Evolutionary conservation across 2,113 vertebrate genomes (phyloP).

Genomic region (Taxidea taxus): DNA sequence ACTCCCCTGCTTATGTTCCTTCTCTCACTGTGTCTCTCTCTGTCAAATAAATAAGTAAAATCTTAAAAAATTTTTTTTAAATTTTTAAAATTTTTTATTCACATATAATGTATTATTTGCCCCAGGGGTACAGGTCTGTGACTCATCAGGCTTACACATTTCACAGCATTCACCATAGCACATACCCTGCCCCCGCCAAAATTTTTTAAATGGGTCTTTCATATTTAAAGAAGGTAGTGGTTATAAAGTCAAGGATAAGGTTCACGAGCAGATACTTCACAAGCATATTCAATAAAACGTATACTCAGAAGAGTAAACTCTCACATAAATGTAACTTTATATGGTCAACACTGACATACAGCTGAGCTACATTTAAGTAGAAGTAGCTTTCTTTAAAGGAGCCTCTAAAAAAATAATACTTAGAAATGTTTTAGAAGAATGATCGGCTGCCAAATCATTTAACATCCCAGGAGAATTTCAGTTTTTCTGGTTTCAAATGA

Average conservation of each 20-base stretch:
- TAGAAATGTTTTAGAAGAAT: conserved; percentile 39
- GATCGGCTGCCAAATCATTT: not conserved
- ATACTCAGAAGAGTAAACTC: not conserved
- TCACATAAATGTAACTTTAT: not conserved
- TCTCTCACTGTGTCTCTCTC: no score
- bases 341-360: not conserved
- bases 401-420: not conserved
- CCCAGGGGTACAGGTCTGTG: no score
- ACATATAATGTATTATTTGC: no score
- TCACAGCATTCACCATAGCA: no score
- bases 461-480: not conserved
- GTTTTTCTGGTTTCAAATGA: not conserved
- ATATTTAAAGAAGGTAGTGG: not conserved
- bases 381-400: conserved; percentile 12
- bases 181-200: no score
- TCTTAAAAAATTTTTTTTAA: no score
- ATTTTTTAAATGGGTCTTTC: not conserved
- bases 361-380: not conserved
- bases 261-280: not conserved
- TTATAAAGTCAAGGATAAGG: not conserved
- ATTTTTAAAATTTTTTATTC: no score
- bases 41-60: no score
- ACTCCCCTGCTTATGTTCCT: no score
- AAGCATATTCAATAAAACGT: not conserved
- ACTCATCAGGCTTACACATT: no score